Base-by-base conservation (phyloP, 2,797 vertebrate species). In the Brachyrhaphis roseni region DNA sequence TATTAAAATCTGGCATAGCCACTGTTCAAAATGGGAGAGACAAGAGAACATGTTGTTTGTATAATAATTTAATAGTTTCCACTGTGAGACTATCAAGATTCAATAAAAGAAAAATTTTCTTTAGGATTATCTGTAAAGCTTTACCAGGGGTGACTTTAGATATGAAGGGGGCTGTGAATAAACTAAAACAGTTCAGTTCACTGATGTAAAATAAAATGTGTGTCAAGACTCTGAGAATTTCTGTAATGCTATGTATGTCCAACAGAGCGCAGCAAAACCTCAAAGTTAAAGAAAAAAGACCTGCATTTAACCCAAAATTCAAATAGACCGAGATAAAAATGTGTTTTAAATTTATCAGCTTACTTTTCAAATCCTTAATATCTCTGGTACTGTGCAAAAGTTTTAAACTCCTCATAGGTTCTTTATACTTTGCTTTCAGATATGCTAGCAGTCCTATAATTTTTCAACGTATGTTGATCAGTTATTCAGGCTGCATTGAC, bases 251-350 rank as follows among this genome's bases (percentile, higher is more conserved):
- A 36, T 1, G 20, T 26, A 0, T 84, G 46, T 47, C 86, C 93
- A 90, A 76, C 51, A 94, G 93, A 82, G 79, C 75, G 74, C 91
- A 88, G 83, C 86, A 89, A 13, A 82, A 82, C 57, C 55, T 82
- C 1, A 80, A 3, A 78, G 34, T 23, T 20, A 8, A 20, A 34
- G 4, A 31, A 23, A n/a, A 26, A 8, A 1, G 12, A 2, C 8
- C 23, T 8, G 31, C 4, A 12, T 20, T 51, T 12, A 11, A 31
- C 8, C 4, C 8, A 28, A 23, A 53, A n/a, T n/a, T 31, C 7
- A 41, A 26, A 26, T 5, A 39, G 15, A 2, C 51, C 8, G 13
- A 39, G 1, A 53, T 15, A 23, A 26, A 36, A 47, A 31, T 36
- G 18, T 34, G 46, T 6, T 31, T 51, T 34, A 34, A 10, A 34